Evolutionary conservation across 1,140 invertebrate species (phyloP), one percentile per base, ranked within the genome.

Genomic region (Rhopalosiphum maidis): DNA sequence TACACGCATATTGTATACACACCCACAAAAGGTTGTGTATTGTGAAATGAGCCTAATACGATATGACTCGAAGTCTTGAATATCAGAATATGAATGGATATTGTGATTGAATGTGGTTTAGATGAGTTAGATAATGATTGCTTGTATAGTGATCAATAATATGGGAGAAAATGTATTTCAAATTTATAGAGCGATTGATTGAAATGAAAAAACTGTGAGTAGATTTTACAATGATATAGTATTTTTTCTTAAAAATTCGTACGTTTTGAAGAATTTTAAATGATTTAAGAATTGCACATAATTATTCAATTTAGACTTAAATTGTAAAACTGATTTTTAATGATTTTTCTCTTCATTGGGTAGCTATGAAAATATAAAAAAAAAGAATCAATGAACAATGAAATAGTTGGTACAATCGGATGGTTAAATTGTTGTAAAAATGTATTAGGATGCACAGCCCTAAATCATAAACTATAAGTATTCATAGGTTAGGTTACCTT

Each of bases 101-200:
- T 77, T 35, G n/a, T 77, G 30, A 77, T 77, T n/a, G 60, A 77
- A 41, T 41, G 22, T 41, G 82, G 82, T 83, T 22, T 83, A 25
- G 23, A 85, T 85, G 83, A 85, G 37, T 85, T 51, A 51, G 48
- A 85, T 85, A 85, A 41, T 85, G 83, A 85, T 85, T 85, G n/a
- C n/a, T 77, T 77, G n/a, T 6, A 46, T 46, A 77, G 30, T n/a
- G n/a, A 77, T 77, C 60, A 77, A 77, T 77, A 77, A 77, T 77
- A 77, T 77, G 15, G 15, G 15, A 35, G 4, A n/a, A n/a, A n/a
- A 77, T 77, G 15, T 77, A 77, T n/a, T 77, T 77, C 30, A 77
- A 2, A 18, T 77, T 77, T 77, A 41, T 41, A 18, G 30, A 68
- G 30, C 60, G 60, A 68, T 68, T 68, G 30, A 15, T 68, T 4